Percentiles rank a stretch among this genome's conserved stretches.
Conservation (phyloP, 2,888 invertebrate genomes). For the Fragum sueziense region DNA sequence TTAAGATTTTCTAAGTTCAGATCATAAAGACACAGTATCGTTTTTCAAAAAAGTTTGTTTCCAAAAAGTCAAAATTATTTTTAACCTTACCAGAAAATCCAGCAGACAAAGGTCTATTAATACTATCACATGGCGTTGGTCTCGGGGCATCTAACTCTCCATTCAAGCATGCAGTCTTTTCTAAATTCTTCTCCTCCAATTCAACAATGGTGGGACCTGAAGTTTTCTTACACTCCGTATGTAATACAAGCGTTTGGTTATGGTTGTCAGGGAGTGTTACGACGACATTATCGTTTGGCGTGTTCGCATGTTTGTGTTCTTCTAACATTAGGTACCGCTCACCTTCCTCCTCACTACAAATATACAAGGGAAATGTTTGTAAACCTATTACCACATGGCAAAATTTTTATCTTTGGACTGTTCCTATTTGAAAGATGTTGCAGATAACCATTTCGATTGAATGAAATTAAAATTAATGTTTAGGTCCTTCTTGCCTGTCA, state of each 20-base stretch:
- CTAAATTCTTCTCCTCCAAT: slow-evolving; percentile 44
- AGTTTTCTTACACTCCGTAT: not conserved
- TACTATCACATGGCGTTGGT: not conserved
- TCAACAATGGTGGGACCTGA: slow-evolving; percentile 39
- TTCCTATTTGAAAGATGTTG: too few species aligned
- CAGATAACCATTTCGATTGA: too few species aligned
- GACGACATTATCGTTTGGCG: slow-evolving; percentile 23
- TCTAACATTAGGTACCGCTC: slow-evolving; percentile 59
- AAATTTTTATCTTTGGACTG: too few species aligned
- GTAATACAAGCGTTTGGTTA: not conserved
- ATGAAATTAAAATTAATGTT: too few species aligned
- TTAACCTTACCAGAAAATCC: not conserved
- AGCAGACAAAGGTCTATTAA: not conserved
- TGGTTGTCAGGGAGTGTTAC: slow-evolving; percentile 53
- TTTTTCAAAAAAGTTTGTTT: too few species aligned
- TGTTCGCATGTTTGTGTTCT: slow-evolving; percentile 55
- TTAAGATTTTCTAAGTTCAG: too few species aligned
- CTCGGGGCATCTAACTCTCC: slow-evolving; percentile 36
- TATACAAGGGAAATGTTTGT: not conserved
- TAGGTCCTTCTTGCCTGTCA: too few species aligned
- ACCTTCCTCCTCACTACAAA: slow-evolving; percentile 60
- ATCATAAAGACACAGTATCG: too few species aligned
- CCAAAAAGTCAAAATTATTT: not conserved
- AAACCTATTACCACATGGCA: too few species aligned
- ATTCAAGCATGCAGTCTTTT: slow-evolving; percentile 49